Evolutionary conservation across 2,888 invertebrate genomes (phyloP), one percentile per base, ranked within the genome.

Genomic region (Arrhopalites spinosus): DNA sequence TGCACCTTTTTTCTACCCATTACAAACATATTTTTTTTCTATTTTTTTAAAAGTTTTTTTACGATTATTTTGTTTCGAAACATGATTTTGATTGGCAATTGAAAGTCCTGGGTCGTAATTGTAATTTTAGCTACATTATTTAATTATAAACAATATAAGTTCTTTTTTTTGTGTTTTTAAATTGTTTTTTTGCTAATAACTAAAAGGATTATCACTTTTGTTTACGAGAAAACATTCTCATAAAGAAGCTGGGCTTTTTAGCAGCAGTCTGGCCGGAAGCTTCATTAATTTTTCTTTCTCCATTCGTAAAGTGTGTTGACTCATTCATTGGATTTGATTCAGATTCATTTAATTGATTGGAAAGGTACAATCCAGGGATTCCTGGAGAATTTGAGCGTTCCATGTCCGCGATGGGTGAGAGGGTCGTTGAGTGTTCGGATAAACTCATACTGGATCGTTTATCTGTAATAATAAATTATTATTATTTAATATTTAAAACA

Each of bases 391-490:
- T 29, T 29, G 1, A 29, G 11, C 7, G 29, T 23, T 27, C 45
- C 72, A 59, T 25, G 59, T 7, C 25, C 13, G 59, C 23, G 13
- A 23, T 59, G 13, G 59, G 59, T 25, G 59, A 23, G 3, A 59
- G 23, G 23, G 25, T 25, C 25, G 50, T n/a, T 50, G 50, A 50
- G 3, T 25, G 25, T 13, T 63, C 72, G 13, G 72, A 72, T 47
- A 72, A 47, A 47, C 72, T 72, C 72, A 72, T 72, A 43, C 61
- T 72, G 29, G 72, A 72, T 47, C 61, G 63, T 63, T 72, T 72
- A 29, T 63, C 72, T 72, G 20, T 67, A 69, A 20, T 59, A 20
- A 56, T 20, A 56, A 56, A 56, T 47, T 56, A 56, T n/a, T 56
- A 8, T 20, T 45, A 56, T n/a, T 20, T 8, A 8, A n/a, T 56